Evolutionary conservation across 2,888 invertebrate genomes (phyloP).

Genomic region (Branchellion lobata): DNA sequence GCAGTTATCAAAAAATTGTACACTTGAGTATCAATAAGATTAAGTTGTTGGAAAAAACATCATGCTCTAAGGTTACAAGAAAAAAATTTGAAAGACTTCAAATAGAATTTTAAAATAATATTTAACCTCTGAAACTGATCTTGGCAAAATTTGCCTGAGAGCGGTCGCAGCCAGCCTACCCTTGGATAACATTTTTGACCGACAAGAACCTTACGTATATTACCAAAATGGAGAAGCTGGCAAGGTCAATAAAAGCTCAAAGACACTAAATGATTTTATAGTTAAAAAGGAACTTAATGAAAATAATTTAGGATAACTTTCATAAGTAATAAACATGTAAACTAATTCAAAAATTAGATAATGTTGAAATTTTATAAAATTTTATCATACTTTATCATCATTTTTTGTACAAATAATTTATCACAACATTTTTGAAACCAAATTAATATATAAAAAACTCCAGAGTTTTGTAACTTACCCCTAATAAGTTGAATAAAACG

Average conservation of each 20-base stretch:
- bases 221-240: conserved; percentile 10
- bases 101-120: background rate
- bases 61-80: conserved; percentile 19
- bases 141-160: conserved; percentile 43
- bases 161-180: conserved; percentile 38
- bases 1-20: background rate
- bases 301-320: too few species aligned
- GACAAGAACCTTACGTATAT: background rate
- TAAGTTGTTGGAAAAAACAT: too few species aligned
- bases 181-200: conserved; percentile 41
- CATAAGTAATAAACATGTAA: too few species aligned
- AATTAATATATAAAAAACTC: too few species aligned
- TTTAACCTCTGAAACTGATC: conserved; percentile 29
- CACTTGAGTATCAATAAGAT: background rate
- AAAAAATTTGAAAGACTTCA: background rate
- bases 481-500: too few species aligned
- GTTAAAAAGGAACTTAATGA: background rate
- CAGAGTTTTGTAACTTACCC: too few species aligned
- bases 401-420: too few species aligned
- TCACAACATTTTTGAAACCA: too few species aligned
- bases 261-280: background rate
- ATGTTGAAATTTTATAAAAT: too few species aligned
- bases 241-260: conserved; percentile 28
- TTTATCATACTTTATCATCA: too few species aligned
- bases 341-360: too few species aligned